Evolutionary conservation across 2,888 invertebrate species (phyloP).

Genomic region (Epistrophe grossulariae): DNA sequence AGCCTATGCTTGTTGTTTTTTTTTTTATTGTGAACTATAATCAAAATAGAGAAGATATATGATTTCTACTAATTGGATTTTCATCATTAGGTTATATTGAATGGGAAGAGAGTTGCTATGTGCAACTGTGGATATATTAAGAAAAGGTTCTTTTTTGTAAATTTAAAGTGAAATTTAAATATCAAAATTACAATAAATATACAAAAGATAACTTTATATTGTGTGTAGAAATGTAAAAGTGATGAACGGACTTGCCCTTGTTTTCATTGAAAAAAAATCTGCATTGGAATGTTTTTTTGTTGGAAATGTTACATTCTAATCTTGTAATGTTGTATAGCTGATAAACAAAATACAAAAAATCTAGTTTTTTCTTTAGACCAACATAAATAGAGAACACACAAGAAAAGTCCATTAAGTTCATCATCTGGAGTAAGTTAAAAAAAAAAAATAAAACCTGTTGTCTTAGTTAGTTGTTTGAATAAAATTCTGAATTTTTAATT

Average conservation of each 20-base stretch:
- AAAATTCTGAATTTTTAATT: no score
- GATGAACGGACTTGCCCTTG: background rate
- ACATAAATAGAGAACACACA: no score
- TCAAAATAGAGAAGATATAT: slow-evolving; percentile 44
- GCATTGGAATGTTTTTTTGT: slow-evolving; percentile 1
- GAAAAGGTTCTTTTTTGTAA: background rate
- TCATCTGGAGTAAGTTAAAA: no score
- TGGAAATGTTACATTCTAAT: background rate
- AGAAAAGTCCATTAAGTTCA: no score
- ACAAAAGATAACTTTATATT: background rate
- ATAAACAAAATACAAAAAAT: no score
- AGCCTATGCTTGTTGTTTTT: slow-evolving; percentile 1
- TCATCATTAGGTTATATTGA: slow-evolving; percentile 31
- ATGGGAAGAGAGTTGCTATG: slow-evolving; percentile 15
- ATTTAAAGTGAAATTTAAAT: background rate
- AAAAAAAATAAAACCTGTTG: no score
- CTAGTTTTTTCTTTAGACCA: no score
- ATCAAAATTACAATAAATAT: background rate
- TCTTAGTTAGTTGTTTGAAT: no score
- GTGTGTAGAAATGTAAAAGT: background rate
- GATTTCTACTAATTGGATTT: slow-evolving; percentile 56
- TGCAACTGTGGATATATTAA: background rate
- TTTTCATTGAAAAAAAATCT: background rate
- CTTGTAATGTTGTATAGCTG: background rate
- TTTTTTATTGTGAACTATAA: slow-evolving; percentile 36